Evolutionary conservation across 2,888 invertebrate species (phyloP).

Genomic region (Drosophila neutralis): DNA sequence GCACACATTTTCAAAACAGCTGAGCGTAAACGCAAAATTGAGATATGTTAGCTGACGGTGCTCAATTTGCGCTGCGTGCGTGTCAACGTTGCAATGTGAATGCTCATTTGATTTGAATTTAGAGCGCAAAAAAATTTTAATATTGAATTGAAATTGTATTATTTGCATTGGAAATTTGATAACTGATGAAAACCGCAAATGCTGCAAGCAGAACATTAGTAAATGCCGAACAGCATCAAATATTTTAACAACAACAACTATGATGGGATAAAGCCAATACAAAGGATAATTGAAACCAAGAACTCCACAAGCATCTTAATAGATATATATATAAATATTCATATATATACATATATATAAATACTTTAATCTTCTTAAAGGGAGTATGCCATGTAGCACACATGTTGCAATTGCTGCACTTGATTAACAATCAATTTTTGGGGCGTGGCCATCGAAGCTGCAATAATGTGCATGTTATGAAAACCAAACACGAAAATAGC

Average conservation of each 20-base stretch:
- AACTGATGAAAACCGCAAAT: not conserved
- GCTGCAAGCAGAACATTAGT: not conserved
- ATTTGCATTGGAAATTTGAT: not conserved
- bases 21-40: slow-evolving; percentile 18
- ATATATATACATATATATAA: not conserved
- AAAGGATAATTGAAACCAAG: slow-evolving; percentile 27
- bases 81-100: slow-evolving; percentile 5
- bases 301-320: slow-evolving; percentile 21
- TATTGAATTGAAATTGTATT: not conserved
- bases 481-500: slow-evolving; percentile 64
- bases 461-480: slow-evolving; percentile 50
- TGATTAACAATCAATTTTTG: slow-evolving; percentile 53
- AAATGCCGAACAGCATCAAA: not conserved
- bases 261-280: not conserved
- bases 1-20: slow-evolving; percentile 47
- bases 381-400: slow-evolving; percentile 12
- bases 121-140: slow-evolving; percentile 6
- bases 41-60: slow-evolving; percentile 1
- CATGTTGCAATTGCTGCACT: slow-evolving; percentile 11
- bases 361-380: slow-evolving; percentile 34
- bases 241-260: slow-evolving; percentile 1
- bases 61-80: slow-evolving; percentile 1
- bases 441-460: slow-evolving; percentile 18
- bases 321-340: not conserved
- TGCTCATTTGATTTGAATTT: not conserved